Evolutionary conservation across 2,113 vertebrate genomes (phyloP), one percentile per base, ranked within the genome.

Genomic region (Pithys albifrons): DNA sequence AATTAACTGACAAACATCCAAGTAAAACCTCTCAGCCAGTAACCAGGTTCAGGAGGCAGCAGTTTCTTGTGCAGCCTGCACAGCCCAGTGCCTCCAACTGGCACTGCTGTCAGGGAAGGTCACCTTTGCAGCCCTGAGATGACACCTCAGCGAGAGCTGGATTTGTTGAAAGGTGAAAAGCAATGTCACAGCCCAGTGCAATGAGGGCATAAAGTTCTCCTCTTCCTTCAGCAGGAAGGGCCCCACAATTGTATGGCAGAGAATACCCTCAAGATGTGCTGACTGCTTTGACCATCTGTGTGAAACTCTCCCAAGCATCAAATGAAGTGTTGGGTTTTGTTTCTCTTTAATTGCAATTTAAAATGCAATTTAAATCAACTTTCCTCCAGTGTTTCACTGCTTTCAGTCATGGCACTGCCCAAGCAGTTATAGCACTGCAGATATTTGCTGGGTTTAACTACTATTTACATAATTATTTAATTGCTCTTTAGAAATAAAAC

Each of bases 371-470:
- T 72, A 79, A 13, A 41, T 78, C 80, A 81, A 80, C 27, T 92
- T 85, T 82, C 41, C 72, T 65, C 27, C 45, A 74, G 11, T 39
- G 24, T 25, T 55, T 24, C 69, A n/a, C 18, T 73, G 35, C 48
- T 91, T 88, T 69, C 39, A 87, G 69, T 41, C 41, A 33, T 5
- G 14, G 55, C 29, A 66, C 22, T 3, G 3, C 75, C 67, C 72
- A 80, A 93, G 46, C 88, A 88, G 88, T 85, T 92, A 54, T 31
- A 83, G 37, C 75, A 62, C 24, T 64, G 84, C 48, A 95, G 93
- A 89, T 89, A 91, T 93, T 94, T 95, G 74, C 92, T 75, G 57
- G 27, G 33, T 75, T 94, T 87, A 85, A 59, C 55, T 78, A 51
- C 29, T 10, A 87, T 94, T 78, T 52, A n/a, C 8, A 28, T 64